These are phyloP conservation scores for Cuniculus paca DNA, from an alignment of 2,797 vertebrate genomes.

Conservation along the genomic window DNA sequence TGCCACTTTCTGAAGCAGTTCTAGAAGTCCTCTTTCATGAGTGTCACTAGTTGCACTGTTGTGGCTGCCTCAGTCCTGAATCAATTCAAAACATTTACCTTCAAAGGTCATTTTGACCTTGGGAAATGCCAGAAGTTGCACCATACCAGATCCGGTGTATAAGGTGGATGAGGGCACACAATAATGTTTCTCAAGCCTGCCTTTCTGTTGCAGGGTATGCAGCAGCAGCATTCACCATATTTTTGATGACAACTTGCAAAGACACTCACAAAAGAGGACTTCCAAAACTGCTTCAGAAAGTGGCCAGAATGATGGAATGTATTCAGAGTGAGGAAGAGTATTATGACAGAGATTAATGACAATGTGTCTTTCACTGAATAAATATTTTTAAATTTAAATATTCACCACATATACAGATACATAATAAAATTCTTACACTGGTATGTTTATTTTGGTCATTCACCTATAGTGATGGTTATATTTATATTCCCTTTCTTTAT, in stretches of 20 bases:
- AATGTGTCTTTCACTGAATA: neutral
- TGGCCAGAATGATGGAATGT: neutral
- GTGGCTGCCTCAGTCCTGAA: neutral
- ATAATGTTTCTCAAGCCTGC: no score
- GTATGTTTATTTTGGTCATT: neutral
- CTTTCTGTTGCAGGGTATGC: neutral
- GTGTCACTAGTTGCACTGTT: neutral
- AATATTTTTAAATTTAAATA: neutral
- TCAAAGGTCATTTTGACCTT: neutral
- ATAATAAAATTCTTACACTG: neutral
- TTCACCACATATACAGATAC: neutral
- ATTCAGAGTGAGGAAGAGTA: neutral
- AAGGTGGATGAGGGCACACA: neutral
- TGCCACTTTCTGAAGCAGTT: neutral
- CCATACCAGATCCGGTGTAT: neutral
- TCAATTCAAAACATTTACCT: neutral
- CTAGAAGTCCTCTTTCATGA: neutral
- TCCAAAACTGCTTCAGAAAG: neutral
- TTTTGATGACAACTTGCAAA: neutral
- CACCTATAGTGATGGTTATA: neutral
- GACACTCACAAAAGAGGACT: neutral
- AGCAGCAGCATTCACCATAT: neutral
- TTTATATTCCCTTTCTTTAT: neutral
- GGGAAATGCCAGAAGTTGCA: neutral
- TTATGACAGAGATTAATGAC: neutral